Base-by-base conservation (phyloP, 2,888 invertebrate genomes). In the Drosophila buzzatii region DNA sequence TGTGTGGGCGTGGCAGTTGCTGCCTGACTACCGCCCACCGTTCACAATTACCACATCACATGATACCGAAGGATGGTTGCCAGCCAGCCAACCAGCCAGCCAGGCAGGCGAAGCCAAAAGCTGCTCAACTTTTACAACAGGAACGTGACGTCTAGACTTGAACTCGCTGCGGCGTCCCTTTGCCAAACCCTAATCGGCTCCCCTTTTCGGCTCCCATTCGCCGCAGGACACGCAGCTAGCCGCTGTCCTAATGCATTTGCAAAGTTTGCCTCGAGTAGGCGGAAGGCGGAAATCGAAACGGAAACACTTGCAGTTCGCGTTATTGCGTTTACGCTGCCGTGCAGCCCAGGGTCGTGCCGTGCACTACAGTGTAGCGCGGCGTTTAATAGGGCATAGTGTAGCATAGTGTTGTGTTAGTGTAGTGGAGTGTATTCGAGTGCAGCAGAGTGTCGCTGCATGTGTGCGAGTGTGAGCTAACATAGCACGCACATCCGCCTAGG, bases 261-360 rank as follows among this genome's bases (percentile, higher is more conserved):
- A 86, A 89, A 81, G 87, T 89, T 85, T 79, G 67, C 59, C 45
- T 66, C 73, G 70, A 79, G 74, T 35, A 79, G 76, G 72, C 70
- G 71, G 55, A 41, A 39, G 55, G 70, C 83, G 84, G 83, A 88
- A 86, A 88, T 87, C 85, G 85, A 82, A 84, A 79, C 85, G 86
- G 85, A 88, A 88, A 77, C 85, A 86, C 81, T 89, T 86, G 87
- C 87, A 84, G 68, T 51, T 79, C 69, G 62, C 71, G 64, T 83
- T 81, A 83, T 80, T 74, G 80, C 73, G 72, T 52, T 78, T 77
- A 75, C 79, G 79, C 79, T 90, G 85, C 79, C 49, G 31, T 42
- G 44, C 23, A 8, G 45, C 45, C 45, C 14, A 1, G 23, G 20
- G 27, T 16, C 23, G 70, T 68, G 35, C 31, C 10, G 31, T 31